Conservation (phyloP, 2,888 invertebrate genomes). For the Herminia tarsipennalis region DNA sequence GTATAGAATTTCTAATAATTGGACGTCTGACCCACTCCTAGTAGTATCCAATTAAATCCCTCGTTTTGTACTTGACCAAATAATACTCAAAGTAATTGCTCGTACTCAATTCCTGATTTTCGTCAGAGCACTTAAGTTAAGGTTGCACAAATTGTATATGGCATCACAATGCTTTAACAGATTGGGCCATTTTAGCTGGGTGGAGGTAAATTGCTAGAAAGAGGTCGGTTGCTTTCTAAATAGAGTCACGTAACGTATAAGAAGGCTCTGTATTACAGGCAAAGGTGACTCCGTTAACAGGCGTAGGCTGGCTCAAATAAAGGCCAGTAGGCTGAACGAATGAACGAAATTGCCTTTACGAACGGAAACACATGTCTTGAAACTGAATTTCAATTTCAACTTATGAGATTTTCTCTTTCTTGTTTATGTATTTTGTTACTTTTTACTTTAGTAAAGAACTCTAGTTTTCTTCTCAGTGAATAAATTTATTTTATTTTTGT, state of each 20-base stretch:
- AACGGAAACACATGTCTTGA: slow-evolving; percentile 43
- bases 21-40: slow-evolving; percentile 29
- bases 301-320: slow-evolving; percentile 50
- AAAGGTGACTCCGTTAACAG: slow-evolving; percentile 58
- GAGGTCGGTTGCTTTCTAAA: slow-evolving; percentile 68
- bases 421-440: slow-evolving; percentile 17
- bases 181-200: slow-evolving; percentile 64
- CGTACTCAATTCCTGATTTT: slow-evolving; percentile 40
- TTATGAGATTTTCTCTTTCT: slow-evolving; percentile 33
- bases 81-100: slow-evolving; percentile 45
- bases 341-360: slow-evolving; percentile 51
- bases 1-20: slow-evolving; percentile 41
- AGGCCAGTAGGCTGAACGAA: slow-evolving; percentile 47
- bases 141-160: slow-evolving; percentile 56
- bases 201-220: slow-evolving; percentile 70
- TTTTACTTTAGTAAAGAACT: no score
- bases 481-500: no score
- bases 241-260: slow-evolving; percentile 79
- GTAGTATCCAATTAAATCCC: slow-evolving; percentile 43
- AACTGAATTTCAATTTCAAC: slow-evolving; percentile 49
- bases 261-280: slow-evolving; percentile 63
- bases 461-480: no score
- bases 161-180: slow-evolving; percentile 64
- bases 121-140: slow-evolving; percentile 47
- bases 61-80: slow-evolving; percentile 35